Evolutionary conservation across 2,797 vertebrate species (phyloP), one percentile per base, ranked within the genome.

Genomic region (Rachycentron canadum): DNA sequence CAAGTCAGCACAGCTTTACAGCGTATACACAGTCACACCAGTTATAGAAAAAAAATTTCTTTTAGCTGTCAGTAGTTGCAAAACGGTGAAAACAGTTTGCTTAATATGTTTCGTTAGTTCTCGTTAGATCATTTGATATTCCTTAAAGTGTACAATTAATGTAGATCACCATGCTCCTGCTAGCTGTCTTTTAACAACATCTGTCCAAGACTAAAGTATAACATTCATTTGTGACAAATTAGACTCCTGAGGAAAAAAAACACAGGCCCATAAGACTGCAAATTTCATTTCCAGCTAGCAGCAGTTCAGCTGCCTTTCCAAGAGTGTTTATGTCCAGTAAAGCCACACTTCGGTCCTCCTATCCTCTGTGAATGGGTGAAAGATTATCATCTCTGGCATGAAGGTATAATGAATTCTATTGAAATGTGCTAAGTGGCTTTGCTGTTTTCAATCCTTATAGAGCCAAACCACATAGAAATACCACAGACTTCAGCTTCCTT

Each of bases 361-460:
- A n/a, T 38, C 23, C 55, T 53, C 30, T 25, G 30, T 30, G 47
- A 59, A 40, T 25, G 47, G 47, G 43, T 47, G n/a, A 45, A 59
- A 63, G 32, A 40, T 32, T 17, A 67, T 72, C 30, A 50, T 53
- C 40, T 41, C 60, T 38, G 32, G 12, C 59, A 65, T 73, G 34
- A n/a, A 61, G 41, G n/a, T 41, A 17, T 43, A 64, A 41, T 59
- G 6, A 63, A 30, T 23, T 10, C 32, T 50, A 41, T 52, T 58
- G 41, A 50, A 43, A 59, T 49, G 45, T 16, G 25, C 62, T 38
- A 52, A 71, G 56, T 62, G 49, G 41, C 19, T 40, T 56, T 41
- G 7, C 26, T 50, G 47, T 58, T 66, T 52, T 40, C 16, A 41
- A 11, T 49, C n/a, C 32, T n/a, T 6, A 3, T 28, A 26, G 25